Conservation (phyloP, 2,888 invertebrate species). For the Rhagonycha lutea region DNA sequence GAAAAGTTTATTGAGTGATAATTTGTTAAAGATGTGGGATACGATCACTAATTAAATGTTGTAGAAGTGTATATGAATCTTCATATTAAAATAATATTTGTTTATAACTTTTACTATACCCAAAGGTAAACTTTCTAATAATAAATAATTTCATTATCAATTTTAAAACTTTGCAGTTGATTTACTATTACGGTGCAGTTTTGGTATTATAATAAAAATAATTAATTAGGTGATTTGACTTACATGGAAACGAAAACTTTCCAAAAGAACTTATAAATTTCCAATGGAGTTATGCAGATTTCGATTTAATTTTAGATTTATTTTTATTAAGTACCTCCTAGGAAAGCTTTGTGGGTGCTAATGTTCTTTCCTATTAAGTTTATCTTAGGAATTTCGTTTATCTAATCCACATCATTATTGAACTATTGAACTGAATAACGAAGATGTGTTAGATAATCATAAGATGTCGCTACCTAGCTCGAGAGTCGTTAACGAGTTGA, state of each 20-base stretch:
- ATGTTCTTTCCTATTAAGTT: constrained; percentile 1
- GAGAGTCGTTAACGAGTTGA: not conserved
- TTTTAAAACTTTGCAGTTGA: not conserved
- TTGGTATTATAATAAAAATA: not conserved
- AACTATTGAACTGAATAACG: not conserved
- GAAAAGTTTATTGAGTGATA: not conserved
- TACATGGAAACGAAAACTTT: not conserved
- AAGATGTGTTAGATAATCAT: not conserved
- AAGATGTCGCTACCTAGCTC: not conserved
- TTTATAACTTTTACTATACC: not conserved
- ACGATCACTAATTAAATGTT: not conserved
- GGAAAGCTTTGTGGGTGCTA: not conserved
- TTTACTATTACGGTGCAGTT: not conserved
- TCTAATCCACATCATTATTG: not conserved
- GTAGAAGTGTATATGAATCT: not conserved
- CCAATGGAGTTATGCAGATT: not conserved
- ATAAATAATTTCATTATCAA: not conserved
- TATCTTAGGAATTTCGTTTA: not conserved
- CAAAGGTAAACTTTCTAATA: not conserved
- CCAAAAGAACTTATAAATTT: not conserved
- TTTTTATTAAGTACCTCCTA: not conserved
- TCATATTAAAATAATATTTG: not conserved
- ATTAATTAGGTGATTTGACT: not conserved
- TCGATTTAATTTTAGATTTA: not conserved
- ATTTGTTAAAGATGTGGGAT: not conserved